Conservation (phyloP, 2,113 vertebrate species). For the Sander vitreus region DNA sequence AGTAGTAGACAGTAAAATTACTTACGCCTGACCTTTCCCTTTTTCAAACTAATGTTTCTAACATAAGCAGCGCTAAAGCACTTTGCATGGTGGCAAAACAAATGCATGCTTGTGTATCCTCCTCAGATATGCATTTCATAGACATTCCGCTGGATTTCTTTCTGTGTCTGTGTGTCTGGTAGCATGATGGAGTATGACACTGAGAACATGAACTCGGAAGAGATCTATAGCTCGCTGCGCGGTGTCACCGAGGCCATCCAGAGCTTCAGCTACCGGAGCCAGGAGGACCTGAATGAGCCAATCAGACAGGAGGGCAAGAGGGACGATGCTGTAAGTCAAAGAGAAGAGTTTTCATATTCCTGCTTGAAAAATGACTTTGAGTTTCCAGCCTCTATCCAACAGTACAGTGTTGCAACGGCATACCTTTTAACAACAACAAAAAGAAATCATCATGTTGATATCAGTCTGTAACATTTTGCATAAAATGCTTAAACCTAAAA, state of each 20-base stretch:
- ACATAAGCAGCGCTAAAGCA: not conserved
- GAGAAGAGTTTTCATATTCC: not conserved
- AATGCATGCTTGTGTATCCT: not conserved
- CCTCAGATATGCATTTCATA: not conserved
- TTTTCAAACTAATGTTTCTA: not conserved
- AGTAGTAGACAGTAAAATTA: not conserved
- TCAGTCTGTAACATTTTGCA: no score
- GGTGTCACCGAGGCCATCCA: constrained; percentile 98
- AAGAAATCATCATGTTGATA: not conserved
- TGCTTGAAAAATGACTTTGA: not conserved
- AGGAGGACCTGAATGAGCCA: constrained; percentile 97
- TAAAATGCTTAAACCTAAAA: no score
- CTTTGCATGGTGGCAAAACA: constrained; percentile 16
- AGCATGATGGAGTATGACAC: constrained; percentile 99
- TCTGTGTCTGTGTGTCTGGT: constrained; percentile 40
- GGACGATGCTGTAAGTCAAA: constrained; percentile 91
- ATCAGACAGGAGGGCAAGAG: constrained; percentile 94
- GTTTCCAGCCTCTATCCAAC: not conserved
- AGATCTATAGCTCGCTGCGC: constrained; percentile 98
- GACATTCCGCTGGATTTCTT: not conserved
- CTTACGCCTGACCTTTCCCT: not conserved
- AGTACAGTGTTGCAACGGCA: not conserved
- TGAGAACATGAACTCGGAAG: constrained; percentile 99
- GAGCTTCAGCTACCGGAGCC: constrained; percentile 98
- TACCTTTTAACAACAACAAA: not conserved